Evolutionary conservation across 1,140 invertebrate genomes (phyloP).

Genomic region (Dinoponera quadriceps): DNA sequence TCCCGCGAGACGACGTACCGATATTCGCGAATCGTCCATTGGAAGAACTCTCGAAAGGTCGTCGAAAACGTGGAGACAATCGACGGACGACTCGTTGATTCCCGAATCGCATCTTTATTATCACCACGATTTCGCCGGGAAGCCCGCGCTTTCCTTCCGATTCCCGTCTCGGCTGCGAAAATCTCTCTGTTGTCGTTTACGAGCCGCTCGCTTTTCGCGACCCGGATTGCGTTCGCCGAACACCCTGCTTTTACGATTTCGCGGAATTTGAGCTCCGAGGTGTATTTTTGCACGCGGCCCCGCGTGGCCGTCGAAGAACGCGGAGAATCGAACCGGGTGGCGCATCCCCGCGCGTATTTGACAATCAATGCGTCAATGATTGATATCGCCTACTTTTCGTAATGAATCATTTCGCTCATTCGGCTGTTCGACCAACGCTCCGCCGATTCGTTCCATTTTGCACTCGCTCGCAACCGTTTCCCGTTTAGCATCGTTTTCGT

Average conservation of each 20-base stretch:
- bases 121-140: neutral
- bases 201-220: neutral
- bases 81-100: neutral
- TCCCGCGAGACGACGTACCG: neutral
- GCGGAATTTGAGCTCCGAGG: constrained; percentile 6
- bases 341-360: neutral
- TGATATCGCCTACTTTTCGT: neutral
- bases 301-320: neutral
- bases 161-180: constrained; percentile 8
- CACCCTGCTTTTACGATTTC: neutral
- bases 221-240: constrained; percentile 23
- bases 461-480: neutral
- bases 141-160: neutral
- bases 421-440: neutral
- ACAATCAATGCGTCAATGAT: neutral
- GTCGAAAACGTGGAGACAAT: neutral
- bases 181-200: constrained; percentile 12
- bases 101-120: neutral
- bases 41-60: neutral
- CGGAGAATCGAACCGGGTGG: constrained; percentile 53
- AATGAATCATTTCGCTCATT: constrained; percentile 25
- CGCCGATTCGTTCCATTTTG: neutral
- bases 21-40: neutral
- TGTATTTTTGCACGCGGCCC: neutral
- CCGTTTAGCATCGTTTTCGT: constrained; percentile 13